Conservation (phyloP, 1,140 invertebrate genomes). For the Tribolium madens region DNA sequence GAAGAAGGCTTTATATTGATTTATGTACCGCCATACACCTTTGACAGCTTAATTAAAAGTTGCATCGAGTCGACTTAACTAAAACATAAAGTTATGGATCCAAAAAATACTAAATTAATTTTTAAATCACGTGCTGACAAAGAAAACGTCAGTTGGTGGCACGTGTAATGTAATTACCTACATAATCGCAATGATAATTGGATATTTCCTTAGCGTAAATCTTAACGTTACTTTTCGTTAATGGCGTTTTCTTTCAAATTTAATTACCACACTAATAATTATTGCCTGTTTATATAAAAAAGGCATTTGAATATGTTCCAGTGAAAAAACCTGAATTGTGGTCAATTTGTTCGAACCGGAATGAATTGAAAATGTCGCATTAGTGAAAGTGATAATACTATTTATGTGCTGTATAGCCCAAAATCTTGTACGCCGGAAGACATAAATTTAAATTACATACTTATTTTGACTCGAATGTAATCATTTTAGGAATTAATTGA, state of each 20-base stretch:
- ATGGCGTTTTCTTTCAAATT: slow-evolving; percentile 10
- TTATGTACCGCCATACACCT: slow-evolving; percentile 6
- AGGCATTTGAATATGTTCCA: slow-evolving; percentile 2
- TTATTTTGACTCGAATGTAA: slow-evolving; percentile 38
- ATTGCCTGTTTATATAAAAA: neutral
- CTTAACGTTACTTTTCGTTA: neutral
- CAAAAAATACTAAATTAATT: slow-evolving; percentile 35
- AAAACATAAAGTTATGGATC: slow-evolving; percentile 18
- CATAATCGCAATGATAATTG: slow-evolving; percentile 21
- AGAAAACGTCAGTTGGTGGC: slow-evolving; percentile 21
- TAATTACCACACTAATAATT: slow-evolving; percentile 23
- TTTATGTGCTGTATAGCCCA: slow-evolving; percentile 2
- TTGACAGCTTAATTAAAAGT: slow-evolving; percentile 33
- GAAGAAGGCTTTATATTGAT: slow-evolving; percentile 12
- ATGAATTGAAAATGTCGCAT: slow-evolving; percentile 12
- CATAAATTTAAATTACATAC: slow-evolving; percentile 37
- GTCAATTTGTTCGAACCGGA: slow-evolving; percentile 8
- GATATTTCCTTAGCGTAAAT: slow-evolving; percentile 27
- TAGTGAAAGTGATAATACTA: slow-evolving; percentile 29
- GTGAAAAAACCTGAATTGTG: slow-evolving; percentile 22
- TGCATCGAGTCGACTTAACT: slow-evolving; percentile 15
- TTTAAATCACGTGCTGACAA: slow-evolving; percentile 30
- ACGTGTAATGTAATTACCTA: slow-evolving; percentile 12
- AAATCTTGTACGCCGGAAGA: slow-evolving; percentile 24
- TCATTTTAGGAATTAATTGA: slow-evolving; percentile 38